A percentile compares a stretch with the other conserved stretches of the same genome.
phyloP scores from a whole-genome alignment of 2,113 vertebrate species.

The Sorex araneus region DNA sequence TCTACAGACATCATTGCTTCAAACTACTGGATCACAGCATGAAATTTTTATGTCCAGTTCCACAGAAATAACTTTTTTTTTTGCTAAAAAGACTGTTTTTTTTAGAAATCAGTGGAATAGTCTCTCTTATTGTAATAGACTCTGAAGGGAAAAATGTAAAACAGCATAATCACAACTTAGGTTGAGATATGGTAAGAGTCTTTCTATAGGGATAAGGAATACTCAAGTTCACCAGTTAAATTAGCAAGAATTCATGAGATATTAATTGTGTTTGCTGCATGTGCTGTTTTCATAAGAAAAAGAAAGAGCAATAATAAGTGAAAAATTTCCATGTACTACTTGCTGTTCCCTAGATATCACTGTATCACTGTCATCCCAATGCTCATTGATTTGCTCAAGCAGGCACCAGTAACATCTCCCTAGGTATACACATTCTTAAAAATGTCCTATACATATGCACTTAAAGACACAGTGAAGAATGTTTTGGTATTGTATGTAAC shows the following conservation, averaged over 20 bases:
- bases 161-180: constrained; percentile 59
- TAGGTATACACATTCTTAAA: not conserved
- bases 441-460: not conserved
- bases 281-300: constrained; percentile 14
- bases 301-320: not conserved
- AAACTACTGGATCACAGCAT: constrained; percentile 61
- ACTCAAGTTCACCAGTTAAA: constrained; percentile 62
- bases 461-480: not conserved
- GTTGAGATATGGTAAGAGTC: constrained; percentile 44
- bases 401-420: too few relatives aligned
- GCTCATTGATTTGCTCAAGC: too few relatives aligned
- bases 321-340: constrained; percentile 10
- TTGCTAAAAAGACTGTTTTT: constrained; percentile 43
- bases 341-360: not conserved
- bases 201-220: constrained; percentile 25
- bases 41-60: constrained; percentile 71
- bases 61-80: constrained; percentile 75
- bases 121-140: constrained; percentile 59
- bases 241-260: constrained; percentile 66
- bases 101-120: constrained; percentile 48
- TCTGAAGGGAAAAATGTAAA: constrained; percentile 68
- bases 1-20: constrained; percentile 68
- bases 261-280: constrained; percentile 72
- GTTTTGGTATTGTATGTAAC: not conserved
- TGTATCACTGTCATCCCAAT: too few relatives aligned